Base-by-base conservation (phyloP, 2,888 invertebrate species). In the Cephus pygmeus region DNA sequence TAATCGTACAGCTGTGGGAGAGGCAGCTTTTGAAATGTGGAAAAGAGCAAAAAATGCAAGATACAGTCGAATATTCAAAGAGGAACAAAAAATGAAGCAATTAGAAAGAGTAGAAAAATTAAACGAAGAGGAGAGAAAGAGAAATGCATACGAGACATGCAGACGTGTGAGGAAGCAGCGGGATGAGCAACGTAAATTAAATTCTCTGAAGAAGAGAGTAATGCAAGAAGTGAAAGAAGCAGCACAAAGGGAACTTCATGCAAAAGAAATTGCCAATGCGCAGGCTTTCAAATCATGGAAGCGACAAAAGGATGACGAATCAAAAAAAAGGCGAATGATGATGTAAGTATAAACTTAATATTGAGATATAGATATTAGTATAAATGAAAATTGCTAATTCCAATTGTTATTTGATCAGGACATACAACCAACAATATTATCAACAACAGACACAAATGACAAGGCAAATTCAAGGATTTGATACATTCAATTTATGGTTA, bases 1-100 rank as follows among this genome's bases (percentile, higher is more conserved):
- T 15, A 4, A 15, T 40, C 34, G 73, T 75, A 76, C 69, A 78
- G 68, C 68, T 73, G 36, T 36, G 78, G 68, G 40, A 12, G 73
- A 77, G 9, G 76, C 81, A 74, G 79, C 87, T 9, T 87, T 86
- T 30, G 83, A 87, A 3, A 76, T 76, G 73, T 87, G 86, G 87
- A 87, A 81, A 34, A 79, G 75, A 69, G 80, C 56, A 15, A 87
- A 87, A 73, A 83, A 76, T 3, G 73, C 75, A 23, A 75, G 33
- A 3, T 83, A 84, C 35, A 81, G 76, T 68, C 79, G 75, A 15
- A 3, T 83, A 15, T 31, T 84, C 12, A 83, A 80, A 69, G 78
- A 82, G 56, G 76, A 83, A n/a, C 76, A 81, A 30, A 75, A 73
- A 23, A 79, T 82, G 36, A 79, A 69, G n/a, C 77, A 81, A 30